Conservation (phyloP, 2,888 invertebrate species). For the Dromius quadrimaculatus region DNA sequence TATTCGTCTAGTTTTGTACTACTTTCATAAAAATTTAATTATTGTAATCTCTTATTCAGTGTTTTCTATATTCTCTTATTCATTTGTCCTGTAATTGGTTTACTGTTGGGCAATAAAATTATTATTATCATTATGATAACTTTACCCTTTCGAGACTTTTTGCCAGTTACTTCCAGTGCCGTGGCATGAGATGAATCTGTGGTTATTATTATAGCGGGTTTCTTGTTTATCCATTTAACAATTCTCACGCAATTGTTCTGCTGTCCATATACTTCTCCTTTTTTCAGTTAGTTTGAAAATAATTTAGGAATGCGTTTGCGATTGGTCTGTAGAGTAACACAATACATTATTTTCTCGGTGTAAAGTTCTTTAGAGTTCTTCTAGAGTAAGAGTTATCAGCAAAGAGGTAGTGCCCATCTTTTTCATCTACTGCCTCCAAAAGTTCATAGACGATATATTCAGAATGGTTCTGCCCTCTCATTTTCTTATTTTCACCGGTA, state of each 20-base stretch:
- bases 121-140: too few species aligned
- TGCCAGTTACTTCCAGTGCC: neutral
- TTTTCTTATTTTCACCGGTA: neutral
- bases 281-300: neutral
- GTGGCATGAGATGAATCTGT: neutral
- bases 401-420: neutral
- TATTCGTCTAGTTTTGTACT: too few species aligned
- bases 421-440: neutral
- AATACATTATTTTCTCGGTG: neutral
- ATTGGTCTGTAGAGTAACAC: neutral
- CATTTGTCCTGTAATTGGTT: too few species aligned
- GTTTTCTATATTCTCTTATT: too few species aligned
- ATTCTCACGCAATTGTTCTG: neutral
- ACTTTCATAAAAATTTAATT: too few species aligned
- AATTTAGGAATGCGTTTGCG: neutral
- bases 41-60: too few species aligned
- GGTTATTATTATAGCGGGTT: neutral
- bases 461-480: neutral
- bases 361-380: neutral
- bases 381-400: neutral
- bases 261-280: neutral
- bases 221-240: neutral
- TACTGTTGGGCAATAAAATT: too few species aligned
- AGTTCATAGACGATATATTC: neutral
- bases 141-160: neutral